Evolutionary conservation across 2,797 vertebrate genomes (phyloP).

Genomic region (Rachycentron canadum): DNA sequence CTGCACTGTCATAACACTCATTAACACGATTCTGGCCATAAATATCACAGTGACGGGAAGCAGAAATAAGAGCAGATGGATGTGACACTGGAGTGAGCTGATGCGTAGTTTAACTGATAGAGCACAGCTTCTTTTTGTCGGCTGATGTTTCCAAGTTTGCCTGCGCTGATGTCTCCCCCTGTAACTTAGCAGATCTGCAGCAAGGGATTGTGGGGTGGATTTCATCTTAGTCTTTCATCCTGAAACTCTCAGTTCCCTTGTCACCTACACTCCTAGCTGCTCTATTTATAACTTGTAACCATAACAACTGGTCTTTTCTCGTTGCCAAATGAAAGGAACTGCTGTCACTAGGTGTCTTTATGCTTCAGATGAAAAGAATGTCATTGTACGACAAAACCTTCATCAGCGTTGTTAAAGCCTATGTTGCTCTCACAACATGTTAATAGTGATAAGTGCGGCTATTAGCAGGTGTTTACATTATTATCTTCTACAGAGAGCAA

Average conservation of each 20-base stretch:
- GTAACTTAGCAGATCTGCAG: conserved; percentile 65
- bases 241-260: conserved; percentile 80
- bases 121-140: conserved; percentile 26
- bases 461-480: conserved; percentile 49
- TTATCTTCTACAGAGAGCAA: conserved; percentile 21
- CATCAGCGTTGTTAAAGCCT: conserved; percentile 43
- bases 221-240: conserved; percentile 82
- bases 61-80: conserved; percentile 6
- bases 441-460: conserved; percentile 41
- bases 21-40: neutral
- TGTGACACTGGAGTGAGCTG: conserved; percentile 12
- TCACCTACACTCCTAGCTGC: conserved; percentile 81
- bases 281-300: conserved; percentile 89
- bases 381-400: conserved; percentile 50
- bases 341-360: conserved; percentile 77
- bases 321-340: conserved; percentile 69
- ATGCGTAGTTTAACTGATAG: conserved; percentile 32
- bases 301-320: conserved; percentile 85
- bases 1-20: conserved; percentile 8
- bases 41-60: conserved; percentile 1
- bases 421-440: conserved; percentile 31
- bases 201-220: conserved; percentile 80
- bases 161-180: conserved; percentile 37
- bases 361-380: conserved; percentile 55
- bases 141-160: conserved; percentile 33